A percentile compares a stretch with the other conserved stretches of the same genome.
phyloP scores from a whole-genome alignment of 2,113 vertebrate genomes.

The Mixornis gularis region DNA sequence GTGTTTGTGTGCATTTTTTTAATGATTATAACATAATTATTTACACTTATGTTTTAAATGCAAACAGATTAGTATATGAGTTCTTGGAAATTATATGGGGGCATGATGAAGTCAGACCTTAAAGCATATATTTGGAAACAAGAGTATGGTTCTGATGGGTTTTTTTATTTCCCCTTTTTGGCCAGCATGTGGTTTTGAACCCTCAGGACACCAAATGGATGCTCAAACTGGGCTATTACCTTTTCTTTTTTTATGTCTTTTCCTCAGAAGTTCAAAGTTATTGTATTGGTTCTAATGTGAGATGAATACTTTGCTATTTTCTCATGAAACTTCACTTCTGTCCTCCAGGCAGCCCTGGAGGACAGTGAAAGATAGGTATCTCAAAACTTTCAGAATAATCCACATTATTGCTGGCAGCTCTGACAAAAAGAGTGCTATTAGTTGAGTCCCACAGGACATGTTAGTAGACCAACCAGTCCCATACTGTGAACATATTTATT shows the following conservation, averaged over 20 bases:
- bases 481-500: neutral
- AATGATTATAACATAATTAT: neutral
- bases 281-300: neutral
- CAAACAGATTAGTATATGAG: neutral
- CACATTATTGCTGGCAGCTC: neutral
- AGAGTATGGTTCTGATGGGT: neutral
- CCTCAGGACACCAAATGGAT: neutral
- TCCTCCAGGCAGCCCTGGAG: neutral
- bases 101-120: neutral
- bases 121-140: neutral
- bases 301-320: neutral
- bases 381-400: neutral
- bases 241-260: neutral
- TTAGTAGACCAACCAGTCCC: neutral
- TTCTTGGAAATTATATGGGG: neutral
- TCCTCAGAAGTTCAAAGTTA: neutral
- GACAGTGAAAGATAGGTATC: neutral
- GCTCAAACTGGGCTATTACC: neutral
- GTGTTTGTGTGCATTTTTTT: neutral
- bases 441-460: neutral
- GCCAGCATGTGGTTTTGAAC: neutral
- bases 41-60: neutral
- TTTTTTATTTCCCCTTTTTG: accelerated
- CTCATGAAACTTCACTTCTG: neutral
- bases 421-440: neutral